Conservation (phyloP, 2,113 vertebrate genomes). For the Picathartes gymnocephalus region DNA sequence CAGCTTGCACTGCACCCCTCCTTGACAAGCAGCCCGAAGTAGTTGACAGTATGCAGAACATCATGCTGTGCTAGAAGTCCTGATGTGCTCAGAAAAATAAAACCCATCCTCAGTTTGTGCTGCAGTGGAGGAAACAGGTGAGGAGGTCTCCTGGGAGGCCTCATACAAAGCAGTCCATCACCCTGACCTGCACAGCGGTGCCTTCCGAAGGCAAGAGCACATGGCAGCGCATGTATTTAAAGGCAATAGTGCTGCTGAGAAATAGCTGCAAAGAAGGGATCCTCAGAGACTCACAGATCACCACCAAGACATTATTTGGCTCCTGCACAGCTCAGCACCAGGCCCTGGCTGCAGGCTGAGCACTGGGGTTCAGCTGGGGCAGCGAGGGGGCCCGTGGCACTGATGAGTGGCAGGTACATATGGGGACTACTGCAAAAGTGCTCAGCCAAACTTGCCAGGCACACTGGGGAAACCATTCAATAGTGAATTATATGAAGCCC, state of each 20-base stretch:
- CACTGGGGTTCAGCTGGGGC: not conserved
- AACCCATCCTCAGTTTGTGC: not conserved
- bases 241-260: not conserved
- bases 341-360: not conserved
- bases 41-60: slow-evolving; percentile 47
- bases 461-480: not conserved
- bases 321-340: not conserved
- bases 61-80: slow-evolving; percentile 17
- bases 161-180: not conserved
- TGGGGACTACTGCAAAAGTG: not conserved
- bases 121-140: not conserved
- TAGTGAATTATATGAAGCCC: not conserved
- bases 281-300: not conserved
- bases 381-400: rapidly evolving
- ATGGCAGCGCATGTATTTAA: not conserved
- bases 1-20: not conserved
- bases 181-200: rapidly evolving
- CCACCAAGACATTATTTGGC: rapidly evolving
- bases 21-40: slow-evolving; percentile 47
- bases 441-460: not conserved
- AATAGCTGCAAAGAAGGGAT: not conserved
- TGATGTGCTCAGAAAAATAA: slow-evolving; percentile 29
- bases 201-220: not conserved
- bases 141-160: not conserved
- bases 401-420: rapidly evolving